Conservation (phyloP, 2,113 vertebrate species). For the Silurus glanis region DNA sequence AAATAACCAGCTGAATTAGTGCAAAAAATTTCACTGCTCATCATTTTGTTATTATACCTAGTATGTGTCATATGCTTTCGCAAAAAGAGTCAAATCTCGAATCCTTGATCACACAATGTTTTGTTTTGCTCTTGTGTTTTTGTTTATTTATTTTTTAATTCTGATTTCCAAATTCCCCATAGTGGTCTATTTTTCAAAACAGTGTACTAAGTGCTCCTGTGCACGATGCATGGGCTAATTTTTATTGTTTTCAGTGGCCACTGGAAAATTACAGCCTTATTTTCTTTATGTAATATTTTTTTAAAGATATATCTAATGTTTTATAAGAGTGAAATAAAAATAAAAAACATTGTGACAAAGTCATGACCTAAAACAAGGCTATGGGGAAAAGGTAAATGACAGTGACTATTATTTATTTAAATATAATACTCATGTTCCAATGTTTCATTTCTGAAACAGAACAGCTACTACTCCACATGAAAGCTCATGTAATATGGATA, state of each 20-base stretch:
- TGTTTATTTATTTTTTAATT: constrained; percentile 5
- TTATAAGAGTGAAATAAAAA: neutral
- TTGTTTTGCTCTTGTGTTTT: neutral
- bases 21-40: neutral
- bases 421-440: constrained; percentile 32
- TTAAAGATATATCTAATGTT: neutral
- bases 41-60: neutral
- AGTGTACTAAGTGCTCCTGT: constrained; percentile 44
- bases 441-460: constrained; percentile 29
- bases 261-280: constrained; percentile 51
- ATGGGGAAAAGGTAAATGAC: constrained; percentile 30
- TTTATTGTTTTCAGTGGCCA: constrained; percentile 41
- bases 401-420: constrained; percentile 31
- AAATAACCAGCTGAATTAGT: neutral
- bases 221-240: constrained; percentile 43
- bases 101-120: constrained; percentile 30
- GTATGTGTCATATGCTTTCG: neutral
- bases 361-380: constrained; percentile 29
- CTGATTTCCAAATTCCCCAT: constrained; percentile 39
- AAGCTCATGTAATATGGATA: neutral
- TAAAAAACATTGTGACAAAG: neutral
- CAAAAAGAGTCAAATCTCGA: constrained; percentile 14
- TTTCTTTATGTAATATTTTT: constrained; percentile 4
- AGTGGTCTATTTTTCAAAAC: constrained; percentile 29
- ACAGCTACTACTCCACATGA: constrained; percentile 10